Percentiles rank a stretch among this genome's conserved stretches.
These are phyloP conservation scores for Synergus itoensis DNA, from an alignment of 2,888 invertebrate genomes.

Conservation along the genomic window DNA sequence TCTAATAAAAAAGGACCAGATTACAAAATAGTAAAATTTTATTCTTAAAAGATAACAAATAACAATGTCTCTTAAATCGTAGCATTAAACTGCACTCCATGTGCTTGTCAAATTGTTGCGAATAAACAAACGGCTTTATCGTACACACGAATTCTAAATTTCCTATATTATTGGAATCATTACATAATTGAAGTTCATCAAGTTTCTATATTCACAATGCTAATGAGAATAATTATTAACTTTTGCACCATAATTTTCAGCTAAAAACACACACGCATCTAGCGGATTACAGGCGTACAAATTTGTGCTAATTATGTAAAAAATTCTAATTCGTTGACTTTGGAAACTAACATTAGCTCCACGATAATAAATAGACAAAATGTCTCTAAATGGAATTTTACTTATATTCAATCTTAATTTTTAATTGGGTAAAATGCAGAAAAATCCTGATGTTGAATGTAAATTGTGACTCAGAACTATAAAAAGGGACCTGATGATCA, in stretches of 20 bases:
- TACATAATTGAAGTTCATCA: constrained; percentile 13
- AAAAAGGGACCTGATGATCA: neutral
- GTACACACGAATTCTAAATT: neutral
- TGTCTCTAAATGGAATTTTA: neutral
- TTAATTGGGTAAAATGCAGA: neutral
- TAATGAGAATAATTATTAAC: neutral
- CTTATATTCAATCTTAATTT: neutral
- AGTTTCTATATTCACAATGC: neutral
- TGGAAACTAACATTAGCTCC: neutral
- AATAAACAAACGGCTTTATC: neutral
- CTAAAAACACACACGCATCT: constrained; percentile 15
- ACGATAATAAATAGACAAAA: neutral
- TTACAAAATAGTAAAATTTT: constrained; percentile 70
- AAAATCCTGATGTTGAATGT: constrained; percentile 1
- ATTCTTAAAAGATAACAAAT: constrained; percentile 71
- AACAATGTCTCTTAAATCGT: constrained; percentile 65
- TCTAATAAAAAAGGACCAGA: neutral
- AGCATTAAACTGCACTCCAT: constrained; percentile 51
- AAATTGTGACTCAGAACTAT: neutral
- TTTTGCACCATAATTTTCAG: constrained; percentile 1
- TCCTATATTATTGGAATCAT: neutral
- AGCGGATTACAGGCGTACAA: neutral
- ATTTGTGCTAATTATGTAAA: neutral
- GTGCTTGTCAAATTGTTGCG: neutral
- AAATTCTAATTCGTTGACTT: constrained; percentile 12